These are phyloP conservation scores for Atta colombica DNA, from an alignment of 1,140 invertebrate species.

Conservation along the genomic window DNA sequence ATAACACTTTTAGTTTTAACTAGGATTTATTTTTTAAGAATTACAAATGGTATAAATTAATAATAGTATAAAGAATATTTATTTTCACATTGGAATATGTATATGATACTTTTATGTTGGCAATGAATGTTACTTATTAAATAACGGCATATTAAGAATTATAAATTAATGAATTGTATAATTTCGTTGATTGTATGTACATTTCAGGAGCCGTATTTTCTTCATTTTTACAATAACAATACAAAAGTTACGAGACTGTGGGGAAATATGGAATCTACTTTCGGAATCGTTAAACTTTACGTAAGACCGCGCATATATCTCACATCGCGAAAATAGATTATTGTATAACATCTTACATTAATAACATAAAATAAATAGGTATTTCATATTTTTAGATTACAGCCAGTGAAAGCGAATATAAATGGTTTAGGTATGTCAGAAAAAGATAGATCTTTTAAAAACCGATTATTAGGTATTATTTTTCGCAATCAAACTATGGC, in stretches of 20 bases:
- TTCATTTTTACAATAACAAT: slow-evolving; percentile 60
- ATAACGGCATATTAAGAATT: no score
- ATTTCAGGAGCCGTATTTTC: slow-evolving; percentile 29
- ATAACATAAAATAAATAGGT: slow-evolving; percentile 39
- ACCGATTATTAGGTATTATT: slow-evolving; percentile 63
- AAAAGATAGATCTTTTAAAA: slow-evolving; percentile 32
- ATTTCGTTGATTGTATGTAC: neutral
- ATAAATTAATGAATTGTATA: no score
- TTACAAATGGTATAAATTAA: neutral
- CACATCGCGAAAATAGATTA: neutral
- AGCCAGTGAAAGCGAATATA: slow-evolving; percentile 28
- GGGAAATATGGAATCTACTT: slow-evolving; percentile 63
- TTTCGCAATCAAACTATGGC: slow-evolving; percentile 20
- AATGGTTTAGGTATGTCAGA: slow-evolving; percentile 31
- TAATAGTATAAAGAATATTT: neutral
- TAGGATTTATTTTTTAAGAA: neutral
- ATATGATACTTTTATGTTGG: no score
- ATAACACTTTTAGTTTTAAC: neutral
- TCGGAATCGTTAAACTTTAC: slow-evolving; percentile 47
- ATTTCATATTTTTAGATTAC: slow-evolving; percentile 66
- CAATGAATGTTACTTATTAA: no score
- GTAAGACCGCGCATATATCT: slow-evolving; percentile 1
- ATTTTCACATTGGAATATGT: no score
- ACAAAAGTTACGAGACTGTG: slow-evolving; percentile 57
- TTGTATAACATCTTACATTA: slow-evolving; percentile 22